Base-by-base conservation (phyloP, 2,888 invertebrate species). In the Limnephilus lunatus region DNA sequence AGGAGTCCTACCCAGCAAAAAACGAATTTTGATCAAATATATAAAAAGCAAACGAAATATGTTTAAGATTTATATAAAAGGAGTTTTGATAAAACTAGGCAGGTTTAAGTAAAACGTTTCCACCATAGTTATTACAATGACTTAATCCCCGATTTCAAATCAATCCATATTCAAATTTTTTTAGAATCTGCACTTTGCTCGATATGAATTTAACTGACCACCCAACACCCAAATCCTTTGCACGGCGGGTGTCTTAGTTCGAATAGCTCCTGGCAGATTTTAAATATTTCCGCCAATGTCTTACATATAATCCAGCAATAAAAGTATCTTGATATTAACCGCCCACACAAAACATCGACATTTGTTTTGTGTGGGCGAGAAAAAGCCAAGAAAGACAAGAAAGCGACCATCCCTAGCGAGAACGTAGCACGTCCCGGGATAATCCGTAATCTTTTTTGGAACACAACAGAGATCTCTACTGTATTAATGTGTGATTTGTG, bases 401-500 rank as follows among this genome's bases (percentile, higher is more conserved):
- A 68, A n/a, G 25, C 25, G 25, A 68, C 9, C n/a, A 68, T 68
- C 25, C 68, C 9, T n/a, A 68, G 25, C 68, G 25, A 7, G 68
- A 35, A 35, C 83, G 19, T 5, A 19, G 35, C 83, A 35, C 83
- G 35, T 83, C 32, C 19, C 35, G 35, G 83, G 39, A 35, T 83
- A 83, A 32, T 32, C 83, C 32, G 25, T 39, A 83, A 35, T 39
- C 83, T 31, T 85, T 87, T 53, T 53, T 53, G 53, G 53, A 31
- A 31, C 48, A 53, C 88, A 80, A 80, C 80, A 81, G 81, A 80
- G 88, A 89, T 89, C 31, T 85, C 85, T 85, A 90, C 14, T 85
- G 85, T 90, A 91, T 91, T 86, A 91, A 91, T 91, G 91, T 32
- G 81, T 91, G 91, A 91, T 91, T 91, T 91, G 88, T 91, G 83